phyloP scores from a whole-genome alignment of 2,888 invertebrate species.

The Sialis fuliginosa region DNA sequence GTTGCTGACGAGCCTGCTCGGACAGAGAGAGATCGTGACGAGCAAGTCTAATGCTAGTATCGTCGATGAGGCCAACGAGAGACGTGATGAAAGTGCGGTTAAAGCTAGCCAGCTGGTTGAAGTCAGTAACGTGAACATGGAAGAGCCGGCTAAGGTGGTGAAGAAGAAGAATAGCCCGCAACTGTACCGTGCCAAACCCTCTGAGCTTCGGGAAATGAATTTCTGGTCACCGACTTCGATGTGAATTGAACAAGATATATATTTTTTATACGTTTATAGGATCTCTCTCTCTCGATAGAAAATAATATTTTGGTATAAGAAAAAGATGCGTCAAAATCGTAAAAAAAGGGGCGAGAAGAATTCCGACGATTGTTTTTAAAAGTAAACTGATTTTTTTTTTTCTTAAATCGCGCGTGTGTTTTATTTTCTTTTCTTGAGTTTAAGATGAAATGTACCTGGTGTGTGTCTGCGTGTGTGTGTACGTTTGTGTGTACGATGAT shows the following conservation, averaged over 20 bases:
- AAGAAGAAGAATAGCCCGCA: slow-evolving; percentile 17
- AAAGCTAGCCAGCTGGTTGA: slow-evolving; percentile 10
- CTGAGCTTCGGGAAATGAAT: slow-evolving; percentile 65
- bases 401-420: no score
- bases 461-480: no score
- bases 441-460: no score
- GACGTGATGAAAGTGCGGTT: slow-evolving; percentile 6
- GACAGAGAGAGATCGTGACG: slow-evolving; percentile 40
- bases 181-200: slow-evolving; percentile 38
- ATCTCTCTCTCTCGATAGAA: no score
- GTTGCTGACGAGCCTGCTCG: slow-evolving; percentile 46
- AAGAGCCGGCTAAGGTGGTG: slow-evolving; percentile 12
- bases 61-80: slow-evolving; percentile 36
- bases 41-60: slow-evolving; percentile 34
- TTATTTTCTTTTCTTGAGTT: no score
- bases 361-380: no score
- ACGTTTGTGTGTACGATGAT: no score
- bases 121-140: slow-evolving; percentile 5
- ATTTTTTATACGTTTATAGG: no score
- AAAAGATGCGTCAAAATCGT: no score
- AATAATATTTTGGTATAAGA: no score
- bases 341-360: no score
- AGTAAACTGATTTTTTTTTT: no score
- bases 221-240: slow-evolving; percentile 76
- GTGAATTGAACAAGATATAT: slow-evolving; percentile 25